Evolutionary conservation across 2,113 vertebrate genomes (phyloP).

Genomic region (Thalassarche chlororhynchos): DNA sequence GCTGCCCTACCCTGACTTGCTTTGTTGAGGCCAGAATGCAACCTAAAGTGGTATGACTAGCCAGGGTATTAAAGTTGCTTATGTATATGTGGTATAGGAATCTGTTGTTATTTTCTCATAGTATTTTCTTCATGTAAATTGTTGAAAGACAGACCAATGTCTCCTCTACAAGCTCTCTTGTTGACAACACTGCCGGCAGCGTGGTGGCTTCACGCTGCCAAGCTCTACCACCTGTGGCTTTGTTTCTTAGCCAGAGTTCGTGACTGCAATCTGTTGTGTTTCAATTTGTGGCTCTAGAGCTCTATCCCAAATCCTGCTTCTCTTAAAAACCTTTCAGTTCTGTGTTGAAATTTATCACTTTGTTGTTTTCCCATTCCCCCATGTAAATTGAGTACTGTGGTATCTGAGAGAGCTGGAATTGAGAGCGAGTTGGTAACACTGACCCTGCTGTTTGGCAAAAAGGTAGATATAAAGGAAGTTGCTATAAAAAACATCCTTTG

Average conservation of each 20-base stretch:
- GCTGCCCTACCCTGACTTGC: background rate
- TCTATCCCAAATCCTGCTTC: background rate
- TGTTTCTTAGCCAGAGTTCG: slow-evolving; percentile 45
- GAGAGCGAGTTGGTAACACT: background rate
- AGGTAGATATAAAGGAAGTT: background rate
- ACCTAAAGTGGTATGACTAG: background rate
- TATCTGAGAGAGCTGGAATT: background rate
- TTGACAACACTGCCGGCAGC: background rate
- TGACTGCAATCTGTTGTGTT: slow-evolving; percentile 48
- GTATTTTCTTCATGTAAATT: background rate
- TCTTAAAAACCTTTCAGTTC: background rate
- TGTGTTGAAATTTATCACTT: background rate
- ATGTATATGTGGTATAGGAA: background rate
- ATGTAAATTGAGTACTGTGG: background rate
- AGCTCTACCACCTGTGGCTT: slow-evolving; percentile 39
- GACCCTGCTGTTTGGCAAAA: background rate
- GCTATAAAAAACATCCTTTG: background rate
- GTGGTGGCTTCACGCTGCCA: background rate
- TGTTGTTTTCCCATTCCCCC: background rate
- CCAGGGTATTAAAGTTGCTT: background rate
- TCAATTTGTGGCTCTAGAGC: background rate
- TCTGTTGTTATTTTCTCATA: background rate
- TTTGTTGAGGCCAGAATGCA: background rate
- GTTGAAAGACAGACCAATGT: background rate
- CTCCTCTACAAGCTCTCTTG: background rate